Base-by-base conservation (phyloP, 2,888 invertebrate genomes). In the Erpobdella octoculata region DNA sequence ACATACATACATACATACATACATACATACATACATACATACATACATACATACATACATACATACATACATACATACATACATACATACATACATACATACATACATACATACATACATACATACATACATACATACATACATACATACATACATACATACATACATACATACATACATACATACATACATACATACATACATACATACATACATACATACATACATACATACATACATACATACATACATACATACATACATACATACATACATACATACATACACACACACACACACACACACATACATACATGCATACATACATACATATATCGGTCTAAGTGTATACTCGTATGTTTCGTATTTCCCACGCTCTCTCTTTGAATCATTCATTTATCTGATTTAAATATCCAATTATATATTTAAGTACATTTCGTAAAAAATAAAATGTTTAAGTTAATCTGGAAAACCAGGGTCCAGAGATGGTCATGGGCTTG, bases 1-100 rank as follows among this genome's bases (percentile, higher is more conserved):
- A 41, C n/a, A 41, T 41, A 41, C n/a, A n/a, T 41, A 41, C 46
- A 41, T 41, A 41, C n/a, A 41, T 41, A 41, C 12, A 41, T 41
- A 41, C n/a, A 41, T 41, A 41, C n/a, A 41, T 41, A 41, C 48
- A 38, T 71, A 68, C 68, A 71, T 71, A 69, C 48, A 71, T 38
- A 70, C 36, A 72, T 72, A 70, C 53, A 72, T 70, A 72, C 53
- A 72, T 70, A 59, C 67, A 59, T 59, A 72, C n/a, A n/a, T n/a
- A n/a, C n/a, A n/a, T n/a, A n/a, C n/a, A n/a, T n/a, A n/a, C n/a
- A n/a, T n/a, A n/a, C n/a, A n/a, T n/a, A n/a, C n/a, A n/a, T n/a
- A n/a, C n/a, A n/a, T 72, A 70, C 59, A 69, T 59, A 68, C 61
- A 58, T 72, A 68, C 69, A 68, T 72, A 69, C 67, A 8, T 69